Conservation (phyloP, 2,888 invertebrate species). For the Pterostichus madidus region DNA sequence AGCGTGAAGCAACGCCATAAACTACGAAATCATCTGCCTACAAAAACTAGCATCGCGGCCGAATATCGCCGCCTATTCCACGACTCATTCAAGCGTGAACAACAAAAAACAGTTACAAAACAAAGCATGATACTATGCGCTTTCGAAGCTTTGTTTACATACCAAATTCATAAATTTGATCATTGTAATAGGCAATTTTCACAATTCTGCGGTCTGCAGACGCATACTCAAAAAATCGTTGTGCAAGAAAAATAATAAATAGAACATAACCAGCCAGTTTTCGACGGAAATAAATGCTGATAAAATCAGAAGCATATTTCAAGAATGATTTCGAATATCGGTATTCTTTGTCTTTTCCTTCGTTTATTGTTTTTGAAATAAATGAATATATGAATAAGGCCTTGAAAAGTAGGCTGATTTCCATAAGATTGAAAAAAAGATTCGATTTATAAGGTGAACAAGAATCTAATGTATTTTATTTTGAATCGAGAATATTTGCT, state of each 20-base stretch:
- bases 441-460: conserved; percentile 33
- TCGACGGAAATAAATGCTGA: conserved; percentile 6
- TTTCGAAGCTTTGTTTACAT: conserved; percentile 63
- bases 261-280: conserved; percentile 46
- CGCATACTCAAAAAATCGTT: conserved; percentile 42
- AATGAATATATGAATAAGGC: conserved; percentile 8
- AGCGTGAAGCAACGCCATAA: conserved; percentile 38
- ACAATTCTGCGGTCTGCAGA: conserved; percentile 55
- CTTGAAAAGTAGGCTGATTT: conserved; percentile 22
- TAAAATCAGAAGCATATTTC: not conserved
- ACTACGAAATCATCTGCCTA: conserved; percentile 58
- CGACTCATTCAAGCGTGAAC: conserved; percentile 38
- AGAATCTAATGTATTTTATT: conserved; percentile 28
- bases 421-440: conserved; percentile 45
- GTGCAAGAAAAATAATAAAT: conserved; percentile 59
- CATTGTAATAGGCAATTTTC: conserved; percentile 60
- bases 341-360: not conserved
- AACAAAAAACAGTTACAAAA: conserved; percentile 58
- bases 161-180: conserved; percentile 61
- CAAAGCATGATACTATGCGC: conserved; percentile 55
- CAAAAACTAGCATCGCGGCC: conserved; percentile 34
- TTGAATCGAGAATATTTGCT: conserved; percentile 18
- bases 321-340: not conserved
- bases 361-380: conserved; percentile 28
- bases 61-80: conserved; percentile 23